Percentiles rank a stretch among this genome's conserved stretches.
phyloP scores from a whole-genome alignment of 2,888 invertebrate genomes.

The Rapana venosa region DNA sequence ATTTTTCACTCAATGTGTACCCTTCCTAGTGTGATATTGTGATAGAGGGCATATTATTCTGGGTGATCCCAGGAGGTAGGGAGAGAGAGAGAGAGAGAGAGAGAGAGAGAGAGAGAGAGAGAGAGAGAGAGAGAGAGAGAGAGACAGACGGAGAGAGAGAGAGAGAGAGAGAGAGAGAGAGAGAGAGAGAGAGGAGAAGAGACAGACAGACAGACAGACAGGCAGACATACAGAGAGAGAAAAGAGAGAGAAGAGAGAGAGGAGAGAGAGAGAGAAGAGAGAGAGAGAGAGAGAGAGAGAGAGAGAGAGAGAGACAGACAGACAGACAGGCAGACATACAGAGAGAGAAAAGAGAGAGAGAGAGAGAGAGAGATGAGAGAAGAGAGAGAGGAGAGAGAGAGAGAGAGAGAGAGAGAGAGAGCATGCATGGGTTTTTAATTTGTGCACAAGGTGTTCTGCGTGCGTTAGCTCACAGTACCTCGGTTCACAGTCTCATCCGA shows the following conservation, averaged over 20 bases:
- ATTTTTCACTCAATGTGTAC: too few relatives aligned
- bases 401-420: not conserved
- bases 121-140: not conserved
- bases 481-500: too few relatives aligned
- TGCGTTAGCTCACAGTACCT: too few relatives aligned
- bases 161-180: not conserved
- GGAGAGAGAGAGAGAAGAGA: not conserved
- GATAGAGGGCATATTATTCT: not conserved
- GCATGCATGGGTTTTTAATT: too few relatives aligned
- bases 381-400: not conserved
- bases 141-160: not conserved
- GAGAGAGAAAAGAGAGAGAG: not conserved
- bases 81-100: not conserved
- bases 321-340: not conserved
- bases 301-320: not conserved
- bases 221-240: not conserved
- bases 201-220: not conserved
- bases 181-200: not conserved
- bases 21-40: not conserved
- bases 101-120: not conserved
- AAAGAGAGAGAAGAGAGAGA: not conserved
- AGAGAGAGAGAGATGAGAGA: slow-evolving; percentile 1
- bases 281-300: slow-evolving; percentile 1
- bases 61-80: not conserved
- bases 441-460: too few relatives aligned